These are phyloP conservation scores for Cygnus atratus DNA, from an alignment of 2,113 vertebrate species.

Conservation along the genomic window DNA sequence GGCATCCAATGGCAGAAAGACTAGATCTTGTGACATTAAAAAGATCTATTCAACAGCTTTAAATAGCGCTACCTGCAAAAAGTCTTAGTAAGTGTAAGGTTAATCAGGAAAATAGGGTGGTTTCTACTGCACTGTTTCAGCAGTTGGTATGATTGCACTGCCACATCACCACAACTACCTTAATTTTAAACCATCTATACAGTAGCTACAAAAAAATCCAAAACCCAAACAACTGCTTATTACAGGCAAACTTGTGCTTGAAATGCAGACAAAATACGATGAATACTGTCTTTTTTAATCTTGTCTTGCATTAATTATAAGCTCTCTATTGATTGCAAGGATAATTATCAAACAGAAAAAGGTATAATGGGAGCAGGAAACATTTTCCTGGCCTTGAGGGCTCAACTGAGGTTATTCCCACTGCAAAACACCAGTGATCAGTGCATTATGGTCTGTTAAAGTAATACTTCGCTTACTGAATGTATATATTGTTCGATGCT, in stretches of 20 bases:
- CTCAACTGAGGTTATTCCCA: constrained; percentile 10
- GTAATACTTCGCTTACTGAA: constrained; percentile 8
- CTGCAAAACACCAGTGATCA: not conserved
- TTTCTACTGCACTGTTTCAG: not conserved
- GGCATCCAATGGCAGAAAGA: not conserved
- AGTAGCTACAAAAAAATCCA: not conserved
- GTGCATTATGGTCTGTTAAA: constrained; percentile 23
- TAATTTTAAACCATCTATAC: not conserved
- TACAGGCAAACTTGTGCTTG: not conserved
- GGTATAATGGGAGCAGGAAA: not conserved
- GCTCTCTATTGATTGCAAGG: not conserved
- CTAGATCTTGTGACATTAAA: not conserved
- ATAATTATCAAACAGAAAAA: constrained; percentile 24
- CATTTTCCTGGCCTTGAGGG: not conserved
- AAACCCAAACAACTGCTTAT: not conserved
- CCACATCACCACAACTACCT: not conserved
- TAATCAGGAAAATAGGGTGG: not conserved
- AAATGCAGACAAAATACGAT: not conserved
- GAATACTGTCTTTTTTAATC: not conserved
- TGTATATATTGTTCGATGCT: not conserved
- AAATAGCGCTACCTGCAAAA: not conserved
- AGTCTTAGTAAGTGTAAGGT: not conserved
- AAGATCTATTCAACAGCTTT: not conserved
- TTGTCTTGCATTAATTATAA: constrained; percentile 25
- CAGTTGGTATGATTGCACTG: not conserved